Base-by-base conservation (phyloP, 2,888 invertebrate genomes). In the Lymantria dispar region DNA sequence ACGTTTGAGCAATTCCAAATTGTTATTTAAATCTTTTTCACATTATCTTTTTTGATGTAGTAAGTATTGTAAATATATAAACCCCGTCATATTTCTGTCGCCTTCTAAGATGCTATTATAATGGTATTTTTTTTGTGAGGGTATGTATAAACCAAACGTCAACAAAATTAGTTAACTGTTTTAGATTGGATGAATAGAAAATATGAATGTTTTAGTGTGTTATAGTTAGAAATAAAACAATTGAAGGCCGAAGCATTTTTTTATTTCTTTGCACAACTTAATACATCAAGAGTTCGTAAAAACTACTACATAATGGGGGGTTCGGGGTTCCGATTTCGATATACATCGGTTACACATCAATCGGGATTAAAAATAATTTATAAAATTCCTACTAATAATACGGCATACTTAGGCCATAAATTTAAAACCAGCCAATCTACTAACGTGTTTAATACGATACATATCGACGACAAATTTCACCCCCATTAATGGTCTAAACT, bases 221-320 rank as follows among this genome's bases (percentile, higher is more conserved):
- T 73, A 79, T 22, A 22, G 22, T 82, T 83, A 75, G 72, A 80
- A 85, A 80, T 80, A 82, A 83, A 84, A 80, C 50, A 30, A 55
- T 60, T 51, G 36, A 72, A 64, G 54, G 60, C 54, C 43, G 48
- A 44, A 22, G 22, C 22, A 22, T 22, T 22, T 22, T 22, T 22
- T 22, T 22, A 3, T 22, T 22, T 22, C 5, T 22, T 22, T 22
- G 22, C 22, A 22, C 22, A 22, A 22, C 2, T 22, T 22, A 22
- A 22, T 22, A 22, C 22, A 22, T 22, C 22, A 22, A 43, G 41
- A 47, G 22, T 30, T 33, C 22, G 22, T 22, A 22, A 22, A 22
- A 22, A 38, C 33, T 47, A 33, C 11, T 38, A 43, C 33, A 33
- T 33, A 33, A 42, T 38, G 29, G 10, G 31, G 13, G 30, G 1